phyloP scores from a whole-genome alignment of 2,113 vertebrate genomes.

The Dolichotis patagonum region DNA sequence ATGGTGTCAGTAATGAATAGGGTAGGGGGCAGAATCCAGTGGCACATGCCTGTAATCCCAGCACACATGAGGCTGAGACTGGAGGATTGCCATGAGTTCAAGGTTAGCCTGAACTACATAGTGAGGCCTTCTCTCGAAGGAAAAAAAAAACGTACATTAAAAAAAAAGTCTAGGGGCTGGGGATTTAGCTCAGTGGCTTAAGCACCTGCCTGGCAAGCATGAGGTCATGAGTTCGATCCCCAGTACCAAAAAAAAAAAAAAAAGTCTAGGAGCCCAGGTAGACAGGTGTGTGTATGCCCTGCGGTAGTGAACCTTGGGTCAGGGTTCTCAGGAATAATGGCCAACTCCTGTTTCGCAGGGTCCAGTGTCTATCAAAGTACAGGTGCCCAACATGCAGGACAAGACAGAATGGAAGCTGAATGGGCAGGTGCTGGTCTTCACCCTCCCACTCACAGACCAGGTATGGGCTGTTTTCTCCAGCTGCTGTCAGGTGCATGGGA shows the following conservation, averaged over 20 bases:
- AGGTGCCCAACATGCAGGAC: slow-evolving; percentile 99
- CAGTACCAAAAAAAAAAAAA: neutral
- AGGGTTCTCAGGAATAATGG: neutral
- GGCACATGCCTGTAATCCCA: neutral
- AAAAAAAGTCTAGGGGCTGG: neutral
- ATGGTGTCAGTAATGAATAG: neutral
- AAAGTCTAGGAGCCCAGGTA: neutral
- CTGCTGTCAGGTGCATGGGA: neutral
- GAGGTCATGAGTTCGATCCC: too few species aligned
- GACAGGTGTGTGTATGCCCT: neutral
- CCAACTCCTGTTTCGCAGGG: slow-evolving; percentile 86
- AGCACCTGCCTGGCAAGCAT: too few species aligned
- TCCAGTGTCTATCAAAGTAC: slow-evolving; percentile 97
- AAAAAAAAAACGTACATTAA: too few species aligned
- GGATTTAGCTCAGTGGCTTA: too few species aligned
- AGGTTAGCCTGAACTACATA: neutral
- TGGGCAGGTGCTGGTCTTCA: slow-evolving; percentile 96
- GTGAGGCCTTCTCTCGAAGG: neutral
- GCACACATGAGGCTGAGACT: neutral
- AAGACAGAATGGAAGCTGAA: slow-evolving; percentile 99
- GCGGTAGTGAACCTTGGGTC: neutral
- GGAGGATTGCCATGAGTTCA: neutral
- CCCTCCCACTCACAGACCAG: slow-evolving; percentile 97
- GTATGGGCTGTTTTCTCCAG: slow-evolving; percentile 80
- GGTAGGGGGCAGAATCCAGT: neutral